phyloP scores from a whole-genome alignment of 2,113 vertebrate species.

The Miniopterus natalensis region DNA sequence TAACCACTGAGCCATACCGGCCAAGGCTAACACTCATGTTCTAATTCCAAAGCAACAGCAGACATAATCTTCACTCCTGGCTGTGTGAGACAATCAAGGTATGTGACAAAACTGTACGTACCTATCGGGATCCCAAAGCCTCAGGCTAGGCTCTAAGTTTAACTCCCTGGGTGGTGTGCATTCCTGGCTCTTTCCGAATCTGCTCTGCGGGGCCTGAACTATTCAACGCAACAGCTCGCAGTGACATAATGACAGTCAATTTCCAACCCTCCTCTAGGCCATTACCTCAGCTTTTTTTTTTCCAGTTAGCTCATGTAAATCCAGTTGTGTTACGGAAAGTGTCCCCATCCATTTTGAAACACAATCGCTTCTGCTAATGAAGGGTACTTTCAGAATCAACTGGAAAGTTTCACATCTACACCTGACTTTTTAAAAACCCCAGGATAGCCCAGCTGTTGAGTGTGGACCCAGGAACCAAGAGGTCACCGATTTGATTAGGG shows the following conservation, averaged over 20 bases:
- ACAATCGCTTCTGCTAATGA: conserved; percentile 23
- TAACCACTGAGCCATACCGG: too few relatives aligned
- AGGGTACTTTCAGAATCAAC: conserved; percentile 38
- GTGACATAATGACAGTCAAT: conserved; percentile 6
- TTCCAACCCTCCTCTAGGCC: neutral
- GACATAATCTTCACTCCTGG: neutral
- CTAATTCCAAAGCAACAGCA: conserved; percentile 48
- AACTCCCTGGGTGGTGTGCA: neutral
- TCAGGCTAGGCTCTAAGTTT: conserved; percentile 22
- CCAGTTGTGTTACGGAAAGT: conserved; percentile 25
- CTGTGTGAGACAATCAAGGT: neutral
- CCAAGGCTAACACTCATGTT: neutral
- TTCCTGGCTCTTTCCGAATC: neutral
- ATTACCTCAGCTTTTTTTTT: conserved; percentile 6
- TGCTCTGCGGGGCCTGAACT: neutral
- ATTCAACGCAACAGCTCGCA: neutral
- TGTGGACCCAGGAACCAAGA: too few relatives aligned
- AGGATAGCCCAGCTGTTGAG: too few relatives aligned
- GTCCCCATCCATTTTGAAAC: neutral
- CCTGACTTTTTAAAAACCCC: neutral
- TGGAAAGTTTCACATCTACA: neutral
- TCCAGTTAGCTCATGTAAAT: neutral
- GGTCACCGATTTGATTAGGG: too few relatives aligned
- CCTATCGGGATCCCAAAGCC: neutral
- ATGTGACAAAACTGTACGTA: neutral